These are phyloP conservation scores for Falco peregrinus DNA, from an alignment of 2,797 vertebrate genomes.

Conservation along the genomic window DNA sequence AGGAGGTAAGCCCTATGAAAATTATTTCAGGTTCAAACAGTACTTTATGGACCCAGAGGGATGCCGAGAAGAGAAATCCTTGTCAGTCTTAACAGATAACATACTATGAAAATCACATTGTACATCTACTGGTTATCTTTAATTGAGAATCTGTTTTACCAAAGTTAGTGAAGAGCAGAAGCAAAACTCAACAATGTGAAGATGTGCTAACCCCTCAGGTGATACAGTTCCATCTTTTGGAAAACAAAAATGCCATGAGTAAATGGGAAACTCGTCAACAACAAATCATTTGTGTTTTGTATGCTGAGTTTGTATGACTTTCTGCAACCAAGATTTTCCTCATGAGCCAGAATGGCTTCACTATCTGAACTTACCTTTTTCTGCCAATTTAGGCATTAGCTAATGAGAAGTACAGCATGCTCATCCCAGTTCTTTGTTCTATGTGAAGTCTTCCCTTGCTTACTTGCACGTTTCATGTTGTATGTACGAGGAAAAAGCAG, in stretches of 20 bases:
- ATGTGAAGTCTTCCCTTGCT: neutral
- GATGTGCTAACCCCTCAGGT: neutral
- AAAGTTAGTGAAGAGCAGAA: neutral
- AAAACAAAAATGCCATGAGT: neutral
- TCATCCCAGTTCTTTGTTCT: neutral
- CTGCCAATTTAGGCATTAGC: neutral
- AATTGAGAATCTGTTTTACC: slow-evolving; percentile 22
- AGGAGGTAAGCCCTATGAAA: neutral
- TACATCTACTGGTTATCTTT: neutral
- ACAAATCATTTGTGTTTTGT: neutral
- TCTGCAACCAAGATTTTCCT: neutral
- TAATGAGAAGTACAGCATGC: neutral
- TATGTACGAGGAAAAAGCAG: neutral
- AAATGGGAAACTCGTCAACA: neutral
- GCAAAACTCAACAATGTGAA: neutral
- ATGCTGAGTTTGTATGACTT: neutral
- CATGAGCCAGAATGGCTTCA: neutral
- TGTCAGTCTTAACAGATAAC: slow-evolving; percentile 6
- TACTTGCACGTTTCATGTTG: neutral
- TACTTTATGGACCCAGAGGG: neutral
- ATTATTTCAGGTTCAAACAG: slow-evolving; percentile 40
- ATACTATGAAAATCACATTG: slow-evolving; percentile 19
- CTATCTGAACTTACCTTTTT: neutral
- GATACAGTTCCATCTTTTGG: neutral
- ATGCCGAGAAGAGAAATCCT: neutral